phyloP scores from a whole-genome alignment of 2,888 invertebrate species.

The Drosophila paucipuncta region DNA sequence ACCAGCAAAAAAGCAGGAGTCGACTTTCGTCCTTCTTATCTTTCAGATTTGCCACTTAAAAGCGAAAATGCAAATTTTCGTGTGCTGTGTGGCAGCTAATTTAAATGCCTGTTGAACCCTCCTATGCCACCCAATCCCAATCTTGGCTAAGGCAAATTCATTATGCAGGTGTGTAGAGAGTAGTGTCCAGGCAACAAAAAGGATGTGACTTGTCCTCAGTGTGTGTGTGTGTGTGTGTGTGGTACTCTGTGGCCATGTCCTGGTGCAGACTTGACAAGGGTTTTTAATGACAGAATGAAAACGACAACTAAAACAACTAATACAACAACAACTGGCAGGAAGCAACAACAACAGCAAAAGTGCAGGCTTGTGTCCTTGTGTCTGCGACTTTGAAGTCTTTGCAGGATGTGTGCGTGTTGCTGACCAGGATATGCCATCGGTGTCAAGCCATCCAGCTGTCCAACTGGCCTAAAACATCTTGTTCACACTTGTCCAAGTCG shows the following conservation, averaged over 20 bases:
- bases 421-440: constrained; percentile 73
- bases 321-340: constrained; percentile 31
- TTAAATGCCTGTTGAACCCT: constrained; percentile 59
- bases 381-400: constrained; percentile 71
- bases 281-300: constrained; percentile 83
- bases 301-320: constrained; percentile 64
- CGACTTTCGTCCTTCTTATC: constrained; percentile 44
- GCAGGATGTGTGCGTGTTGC: constrained; percentile 53
- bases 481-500: constrained; percentile 83
- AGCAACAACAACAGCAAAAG: constrained; percentile 42
- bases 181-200: constrained; percentile 35
- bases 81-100: constrained; percentile 61
- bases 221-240: constrained; percentile 8
- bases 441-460: constrained; percentile 75
- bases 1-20: constrained; percentile 38
- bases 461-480: constrained; percentile 83
- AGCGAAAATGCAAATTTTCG: constrained; percentile 75
- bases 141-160: constrained; percentile 49
- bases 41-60: constrained; percentile 71
- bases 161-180: constrained; percentile 56
- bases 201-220: constrained; percentile 35
- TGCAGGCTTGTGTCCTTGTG: constrained; percentile 49
- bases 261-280: constrained; percentile 83
- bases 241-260: constrained; percentile 50
- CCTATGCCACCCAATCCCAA: background rate